Conservation (phyloP, 2,113 vertebrate species). For the Actenoides hombroni region DNA sequence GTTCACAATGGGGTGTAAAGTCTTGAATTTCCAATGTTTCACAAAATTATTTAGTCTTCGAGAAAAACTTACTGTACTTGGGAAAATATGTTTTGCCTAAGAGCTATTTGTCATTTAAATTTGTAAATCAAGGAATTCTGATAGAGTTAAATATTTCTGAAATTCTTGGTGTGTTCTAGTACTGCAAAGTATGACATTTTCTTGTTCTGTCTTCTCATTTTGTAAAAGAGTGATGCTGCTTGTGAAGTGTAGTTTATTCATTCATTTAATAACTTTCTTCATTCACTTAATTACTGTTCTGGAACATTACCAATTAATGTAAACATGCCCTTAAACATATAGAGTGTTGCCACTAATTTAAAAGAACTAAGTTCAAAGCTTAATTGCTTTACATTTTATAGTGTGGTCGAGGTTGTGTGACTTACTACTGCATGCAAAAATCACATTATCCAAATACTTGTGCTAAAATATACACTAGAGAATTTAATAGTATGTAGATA, state of each 20-base stretch:
- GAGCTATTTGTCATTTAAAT: not conserved
- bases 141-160: not conserved
- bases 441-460: not conserved
- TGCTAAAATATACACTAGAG: not conserved
- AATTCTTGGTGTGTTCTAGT: not conserved
- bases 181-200: not conserved
- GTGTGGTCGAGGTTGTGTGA: not conserved
- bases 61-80: not conserved
- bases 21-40: not conserved
- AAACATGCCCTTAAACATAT: not conserved
- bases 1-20: not conserved
- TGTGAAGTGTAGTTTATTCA: not conserved
- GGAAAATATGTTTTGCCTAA: not conserved
- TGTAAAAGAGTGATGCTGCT: not conserved
- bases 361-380: not conserved
- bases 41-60: constrained; percentile 10
- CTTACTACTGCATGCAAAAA: not conserved
- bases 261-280: not conserved
- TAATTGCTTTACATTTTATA: not conserved
- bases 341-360: not conserved
- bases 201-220: not conserved
- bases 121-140: not conserved
- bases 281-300: not conserved
- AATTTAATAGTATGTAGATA: not conserved
- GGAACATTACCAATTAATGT: not conserved